Percentiles rank a stretch among this genome's conserved stretches.
Evolutionary conservation across 2,113 vertebrate genomes (phyloP).

Genomic region (Oxyura jamaicensis): DNA sequence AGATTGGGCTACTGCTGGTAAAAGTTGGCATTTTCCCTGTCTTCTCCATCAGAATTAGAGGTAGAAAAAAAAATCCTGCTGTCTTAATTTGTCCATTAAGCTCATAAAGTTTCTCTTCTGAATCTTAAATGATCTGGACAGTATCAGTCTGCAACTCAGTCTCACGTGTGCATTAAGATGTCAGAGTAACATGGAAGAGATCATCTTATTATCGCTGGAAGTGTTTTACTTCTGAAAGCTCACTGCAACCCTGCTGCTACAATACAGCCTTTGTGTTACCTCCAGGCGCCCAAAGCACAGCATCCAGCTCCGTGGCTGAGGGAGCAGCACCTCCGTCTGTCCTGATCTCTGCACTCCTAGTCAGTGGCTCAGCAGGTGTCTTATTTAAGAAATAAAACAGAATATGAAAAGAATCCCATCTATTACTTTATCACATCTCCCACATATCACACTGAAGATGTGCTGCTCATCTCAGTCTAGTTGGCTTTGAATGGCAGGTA

Average conservation of each 20-base stretch:
- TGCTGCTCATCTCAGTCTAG: neutral
- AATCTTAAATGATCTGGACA: neutral
- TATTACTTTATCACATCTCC: neutral
- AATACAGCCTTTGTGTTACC: neutral
- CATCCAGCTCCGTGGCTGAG: neutral
- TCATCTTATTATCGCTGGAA: neutral
- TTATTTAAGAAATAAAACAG: neutral
- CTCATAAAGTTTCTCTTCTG: neutral
- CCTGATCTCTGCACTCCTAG: neutral
- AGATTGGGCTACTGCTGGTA: neutral
- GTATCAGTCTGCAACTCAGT: neutral
- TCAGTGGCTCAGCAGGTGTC: neutral
- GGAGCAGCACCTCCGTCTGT: neutral
- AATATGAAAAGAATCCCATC: neutral
- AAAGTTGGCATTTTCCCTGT: neutral
- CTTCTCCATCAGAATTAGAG: neutral
- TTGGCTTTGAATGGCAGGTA: neutral
- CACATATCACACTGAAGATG: neutral
- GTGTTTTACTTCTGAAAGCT: neutral
- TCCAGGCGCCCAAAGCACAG: neutral
- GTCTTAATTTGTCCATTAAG: neutral
- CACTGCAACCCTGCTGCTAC: neutral
- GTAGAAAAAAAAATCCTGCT: accelerated
- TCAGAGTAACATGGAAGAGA: neutral
- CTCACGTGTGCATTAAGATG: neutral